These are phyloP conservation scores for Paralichthys olivaceus DNA, from an alignment of 2,113 vertebrate species.

Conservation along the genomic window DNA sequence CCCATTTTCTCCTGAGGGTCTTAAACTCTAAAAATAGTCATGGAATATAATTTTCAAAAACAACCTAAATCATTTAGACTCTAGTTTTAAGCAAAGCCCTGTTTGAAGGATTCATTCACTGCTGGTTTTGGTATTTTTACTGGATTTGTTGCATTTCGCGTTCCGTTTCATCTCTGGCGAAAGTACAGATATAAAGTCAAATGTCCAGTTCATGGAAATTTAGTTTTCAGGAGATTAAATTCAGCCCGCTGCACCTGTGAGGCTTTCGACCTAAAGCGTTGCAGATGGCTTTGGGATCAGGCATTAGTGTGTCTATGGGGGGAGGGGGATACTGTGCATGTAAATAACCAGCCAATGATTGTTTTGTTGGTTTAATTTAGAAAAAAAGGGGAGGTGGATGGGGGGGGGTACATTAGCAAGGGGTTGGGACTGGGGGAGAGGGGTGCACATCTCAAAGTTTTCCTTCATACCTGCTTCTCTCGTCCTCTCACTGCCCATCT, in stretches of 20 bases:
- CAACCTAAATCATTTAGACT: not conserved
- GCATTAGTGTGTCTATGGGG: constrained; percentile 68
- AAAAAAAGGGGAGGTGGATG: not conserved
- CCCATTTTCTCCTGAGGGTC: not conserved
- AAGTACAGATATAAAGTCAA: constrained; percentile 9
- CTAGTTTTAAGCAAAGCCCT: not conserved
- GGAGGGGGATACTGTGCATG: constrained; percentile 74
- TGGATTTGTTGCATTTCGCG: not conserved
- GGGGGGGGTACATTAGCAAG: constrained; percentile 40
- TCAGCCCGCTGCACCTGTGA: constrained; percentile 28
- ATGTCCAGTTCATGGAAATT: constrained; percentile 1
- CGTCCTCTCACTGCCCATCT: constrained; percentile 9
- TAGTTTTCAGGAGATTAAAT: constrained; percentile 35
- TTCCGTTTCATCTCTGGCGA: not conserved
- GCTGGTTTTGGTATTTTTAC: constrained; percentile 17
- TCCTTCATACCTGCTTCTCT: constrained; percentile 64
- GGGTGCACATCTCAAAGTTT: constrained; percentile 36
- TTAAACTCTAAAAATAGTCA: not conserved
- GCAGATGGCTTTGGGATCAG: constrained; percentile 75
- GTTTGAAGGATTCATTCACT: not conserved
- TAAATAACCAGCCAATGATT: constrained; percentile 82
- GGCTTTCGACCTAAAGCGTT: constrained; percentile 22
- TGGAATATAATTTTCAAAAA: constrained; percentile 3
- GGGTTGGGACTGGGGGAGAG: constrained; percentile 20
- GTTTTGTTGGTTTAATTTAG: constrained; percentile 75